Conservation (phyloP, 2,888 invertebrate genomes). For the Pinctada fucata region DNA sequence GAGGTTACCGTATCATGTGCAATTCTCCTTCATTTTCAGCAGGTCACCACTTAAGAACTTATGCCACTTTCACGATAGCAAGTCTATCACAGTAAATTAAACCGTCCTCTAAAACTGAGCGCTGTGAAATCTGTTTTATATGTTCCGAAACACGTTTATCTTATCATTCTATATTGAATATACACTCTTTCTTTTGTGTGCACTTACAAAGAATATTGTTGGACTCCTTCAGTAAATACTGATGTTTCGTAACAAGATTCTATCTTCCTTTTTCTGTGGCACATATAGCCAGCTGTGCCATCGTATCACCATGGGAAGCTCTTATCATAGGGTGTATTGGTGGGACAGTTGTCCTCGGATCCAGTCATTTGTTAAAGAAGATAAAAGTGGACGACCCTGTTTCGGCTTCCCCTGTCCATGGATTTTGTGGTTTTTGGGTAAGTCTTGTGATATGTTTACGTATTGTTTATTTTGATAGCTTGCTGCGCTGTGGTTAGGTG, state of each 20-base stretch:
- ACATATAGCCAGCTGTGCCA: conserved; percentile 73
- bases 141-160: too few species aligned
- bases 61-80: too few species aligned
- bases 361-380: conserved; percentile 87
- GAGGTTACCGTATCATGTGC: too few species aligned
- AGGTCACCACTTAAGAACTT: too few species aligned
- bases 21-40: too few species aligned
- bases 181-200: too few species aligned
- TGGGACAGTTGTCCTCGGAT: conserved; percentile 84
- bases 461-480: conserved; percentile 54
- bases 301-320: conserved; percentile 92
- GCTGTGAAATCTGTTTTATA: too few species aligned
- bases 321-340: conserved; percentile 89
- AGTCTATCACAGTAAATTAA: too few species aligned
- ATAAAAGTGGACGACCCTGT: conserved; percentile 93
- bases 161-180: too few species aligned
- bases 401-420: conserved; percentile 86
- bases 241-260: neutral
- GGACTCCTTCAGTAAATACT: too few species aligned
- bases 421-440: conserved; percentile 66
- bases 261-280: conserved; percentile 26
- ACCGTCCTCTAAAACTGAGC: too few species aligned
- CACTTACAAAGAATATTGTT: too few species aligned
- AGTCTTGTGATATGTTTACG: neutral
- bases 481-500: conserved; percentile 83